These are phyloP conservation scores for Malurus alboscapulatus DNA, from an alignment of 2,113 vertebrate species.

Conservation along the genomic window DNA sequence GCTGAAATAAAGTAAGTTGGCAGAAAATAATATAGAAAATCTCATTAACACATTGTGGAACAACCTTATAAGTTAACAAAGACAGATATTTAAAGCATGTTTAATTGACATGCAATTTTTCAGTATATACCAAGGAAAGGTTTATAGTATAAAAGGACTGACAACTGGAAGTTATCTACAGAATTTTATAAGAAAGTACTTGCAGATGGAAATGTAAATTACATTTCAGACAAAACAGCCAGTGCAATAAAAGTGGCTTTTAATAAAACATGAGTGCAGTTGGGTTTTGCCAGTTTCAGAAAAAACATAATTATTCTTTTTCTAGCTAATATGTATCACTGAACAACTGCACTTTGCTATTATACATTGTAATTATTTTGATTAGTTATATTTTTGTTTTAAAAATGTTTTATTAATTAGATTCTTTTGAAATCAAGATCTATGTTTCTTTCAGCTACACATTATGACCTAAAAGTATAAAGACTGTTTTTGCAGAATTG, in stretches of 20 bases:
- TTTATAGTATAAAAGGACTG: slow-evolving; percentile 67
- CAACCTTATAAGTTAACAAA: slow-evolving; percentile 57
- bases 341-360: slow-evolving; percentile 15
- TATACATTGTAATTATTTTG: slow-evolving; percentile 30
- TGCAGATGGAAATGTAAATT: slow-evolving; percentile 72
- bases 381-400: slow-evolving; percentile 13
- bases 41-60: slow-evolving; percentile 58
- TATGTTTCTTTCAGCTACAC: background rate
- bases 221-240: slow-evolving; percentile 67
- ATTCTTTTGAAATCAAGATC: slow-evolving; percentile 19
- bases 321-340: slow-evolving; percentile 53
- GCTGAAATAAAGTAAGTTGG: slow-evolving; percentile 52
- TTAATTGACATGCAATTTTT: slow-evolving; percentile 63
- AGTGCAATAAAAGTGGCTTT: slow-evolving; percentile 72
- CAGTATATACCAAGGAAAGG: slow-evolving; percentile 60
- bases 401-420: slow-evolving; percentile 44
- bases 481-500: background rate
- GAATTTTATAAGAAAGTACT: slow-evolving; percentile 75
- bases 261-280: slow-evolving; percentile 74
- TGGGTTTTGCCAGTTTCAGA: slow-evolving; percentile 67
- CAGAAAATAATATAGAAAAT: slow-evolving; percentile 68
- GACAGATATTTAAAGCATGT: slow-evolving; percentile 60
- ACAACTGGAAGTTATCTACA: slow-evolving; percentile 73
- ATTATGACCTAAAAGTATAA: background rate
- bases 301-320: slow-evolving; percentile 68